A percentile compares a stretch with the other conserved stretches of the same genome.
phyloP scores from a whole-genome alignment of 2,888 invertebrate genomes.

The Blomia tropicalis region DNA sequence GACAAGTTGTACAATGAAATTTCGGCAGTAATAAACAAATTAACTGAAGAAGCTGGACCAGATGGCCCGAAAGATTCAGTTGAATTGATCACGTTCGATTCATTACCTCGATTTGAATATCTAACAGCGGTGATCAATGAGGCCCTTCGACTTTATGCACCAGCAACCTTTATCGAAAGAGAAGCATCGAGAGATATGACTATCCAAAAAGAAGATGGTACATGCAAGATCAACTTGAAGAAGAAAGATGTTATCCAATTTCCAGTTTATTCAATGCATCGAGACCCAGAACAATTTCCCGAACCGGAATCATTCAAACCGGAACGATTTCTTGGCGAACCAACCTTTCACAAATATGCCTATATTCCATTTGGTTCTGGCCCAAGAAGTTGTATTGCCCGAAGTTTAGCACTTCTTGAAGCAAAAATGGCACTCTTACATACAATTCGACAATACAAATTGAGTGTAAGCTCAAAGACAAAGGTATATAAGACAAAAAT shows the following conservation, averaged over 20 bases:
- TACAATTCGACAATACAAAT: not conserved
- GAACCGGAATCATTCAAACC: not conserved
- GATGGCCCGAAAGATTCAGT: not conserved
- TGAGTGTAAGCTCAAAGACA: not conserved
- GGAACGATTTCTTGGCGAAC: not conserved
- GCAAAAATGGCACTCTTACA: not conserved
- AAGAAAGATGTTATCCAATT: not conserved
- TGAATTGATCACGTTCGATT: not conserved
- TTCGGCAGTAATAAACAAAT: not conserved
- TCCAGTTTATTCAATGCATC: not conserved
- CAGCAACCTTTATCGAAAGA: not conserved
- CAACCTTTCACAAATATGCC: not conserved
- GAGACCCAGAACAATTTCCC: not conserved
- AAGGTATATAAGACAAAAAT: no score
- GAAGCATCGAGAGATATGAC: not conserved
- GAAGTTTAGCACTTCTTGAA: not conserved
- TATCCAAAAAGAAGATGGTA: not conserved
- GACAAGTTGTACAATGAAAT: not conserved
- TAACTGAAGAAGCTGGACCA: not conserved
- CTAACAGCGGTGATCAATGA: not conserved
- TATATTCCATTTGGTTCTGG: slow-evolving; percentile 6
- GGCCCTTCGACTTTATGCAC: slow-evolving; percentile 8
- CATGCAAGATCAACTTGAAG: not conserved
- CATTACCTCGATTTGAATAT: not conserved
- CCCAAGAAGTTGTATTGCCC: not conserved